Base-by-base conservation (phyloP, 2,797 vertebrate species). In the Phoxinus dragarum region DNA sequence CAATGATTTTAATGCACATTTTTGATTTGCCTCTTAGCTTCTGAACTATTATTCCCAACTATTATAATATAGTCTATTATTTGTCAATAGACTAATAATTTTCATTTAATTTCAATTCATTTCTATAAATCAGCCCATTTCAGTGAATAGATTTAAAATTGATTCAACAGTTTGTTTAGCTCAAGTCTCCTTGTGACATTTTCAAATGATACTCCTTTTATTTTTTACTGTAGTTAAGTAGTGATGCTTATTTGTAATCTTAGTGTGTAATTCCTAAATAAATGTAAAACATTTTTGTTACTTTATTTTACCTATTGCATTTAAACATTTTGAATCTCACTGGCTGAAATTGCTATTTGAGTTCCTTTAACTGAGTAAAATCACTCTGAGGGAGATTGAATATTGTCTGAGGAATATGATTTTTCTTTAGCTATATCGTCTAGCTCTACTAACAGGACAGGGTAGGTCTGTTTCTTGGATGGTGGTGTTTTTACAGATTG, bases 401-500 rank as follows among this genome's bases (percentile, higher is more conserved):
- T 49, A 49, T 19, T 34, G 12, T 72, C 69, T 8, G 40, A 19
- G 31, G 47, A 73, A 47, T 49, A 1, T 8, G 1, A 49, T 11
- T 49, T 49, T 10, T 75, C 12, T 38, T 76, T 38, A 54, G 31
- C 49, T 56, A 14, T 52, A 34, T 21, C 31, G 1, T 67, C 66
- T 54, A 75, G 73, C 19, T 54, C 11, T 38, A 19, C 47, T 36
- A 38, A 38, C 75, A 38, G 66, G 47, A 54, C 49, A 74, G 19
- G 27, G 19, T 16, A 42, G 36, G 67, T n/a, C 31, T 52, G 23
- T 21, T 72, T 81, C 6, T 82, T 82, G 52, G 40, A 34, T 12
- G 23, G 10, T 61, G 52, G 56, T 42, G 67, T 81, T 81, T 81
- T 38, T 27, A n/a, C 9, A 71, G 31, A 68, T 68, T 36, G 44